Evolutionary conservation across 2,113 vertebrate genomes (phyloP), one percentile per base, ranked within the genome.

Genomic region (Neotragus pygmaeus): DNA sequence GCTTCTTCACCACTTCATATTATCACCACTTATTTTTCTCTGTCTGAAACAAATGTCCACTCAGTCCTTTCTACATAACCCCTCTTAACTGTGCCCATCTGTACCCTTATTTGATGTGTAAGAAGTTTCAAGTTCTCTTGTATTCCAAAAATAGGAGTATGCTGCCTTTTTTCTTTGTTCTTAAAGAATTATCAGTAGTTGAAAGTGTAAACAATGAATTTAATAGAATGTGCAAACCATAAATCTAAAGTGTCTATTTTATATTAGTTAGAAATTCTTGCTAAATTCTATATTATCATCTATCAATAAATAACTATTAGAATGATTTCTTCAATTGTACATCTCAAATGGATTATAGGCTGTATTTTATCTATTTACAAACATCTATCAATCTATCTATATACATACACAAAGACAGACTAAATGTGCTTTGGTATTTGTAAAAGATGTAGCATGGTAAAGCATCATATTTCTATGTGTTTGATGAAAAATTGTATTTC

Each of bases 1-100:
- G 23, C 2, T 33, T 15, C 7, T 27, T 75, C 11, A 14, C 1
- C 3, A 45, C 4, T 36, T 27, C 6, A 1, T 62, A 13, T 1
- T 57, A 53, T 62, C 39, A 36, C 28, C 4, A 49, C 9, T 17
- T 28, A 53, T 45, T 36, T 77, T 12, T 58, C 19, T 51, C 33
- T 47, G 14, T 33, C 7, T 33, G 47, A 39, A 3, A 11, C 14
- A 2, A 33, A 5, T 30, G 28, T 27, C 2, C 12, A n/a, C 16
- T 60, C 25, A 15, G 1, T 75, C 30, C 27, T 90, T 36, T 73
- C 11, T 10, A 28, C 1, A 51, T 8, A 14, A 5, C 0, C 2
- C 0, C 5, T 60, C 36, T 62, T 9, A 57, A 21, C 17, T 64
- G 3, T 57, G 25, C 4, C 28, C 8, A 39, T 21, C 10, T n/a